Conservation (phyloP, 2,888 invertebrate species). For the Philonicus albiceps region DNA sequence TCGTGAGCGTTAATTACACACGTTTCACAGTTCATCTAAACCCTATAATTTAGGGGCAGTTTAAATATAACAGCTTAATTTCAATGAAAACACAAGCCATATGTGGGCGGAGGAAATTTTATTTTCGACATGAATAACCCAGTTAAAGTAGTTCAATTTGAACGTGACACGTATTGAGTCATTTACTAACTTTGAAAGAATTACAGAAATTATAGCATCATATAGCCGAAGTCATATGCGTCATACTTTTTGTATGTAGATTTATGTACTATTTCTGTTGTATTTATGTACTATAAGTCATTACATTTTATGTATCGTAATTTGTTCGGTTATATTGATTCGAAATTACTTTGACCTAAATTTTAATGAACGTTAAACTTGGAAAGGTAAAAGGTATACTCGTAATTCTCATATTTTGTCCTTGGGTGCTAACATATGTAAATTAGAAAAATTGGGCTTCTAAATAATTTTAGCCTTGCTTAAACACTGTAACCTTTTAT, state of each 20-base stretch:
- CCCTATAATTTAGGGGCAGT: neutral
- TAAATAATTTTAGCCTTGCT: neutral
- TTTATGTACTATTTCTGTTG: neutral
- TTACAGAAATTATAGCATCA: neutral
- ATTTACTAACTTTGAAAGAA: neutral
- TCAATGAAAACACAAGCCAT: neutral
- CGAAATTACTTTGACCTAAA: neutral
- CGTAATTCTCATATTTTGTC: neutral
- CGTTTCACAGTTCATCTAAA: neutral
- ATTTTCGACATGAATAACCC: neutral
- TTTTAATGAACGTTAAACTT: neutral
- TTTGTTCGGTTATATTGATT: neutral
- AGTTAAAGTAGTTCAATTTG: neutral
- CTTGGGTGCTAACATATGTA: neutral
- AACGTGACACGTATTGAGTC: neutral
- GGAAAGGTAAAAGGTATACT: neutral
- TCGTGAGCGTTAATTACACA: neutral
- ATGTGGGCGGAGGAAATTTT: neutral
- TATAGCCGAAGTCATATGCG: neutral
- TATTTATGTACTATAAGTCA: neutral
- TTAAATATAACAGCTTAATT: neutral
- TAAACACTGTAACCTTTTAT: neutral
- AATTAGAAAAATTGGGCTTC: neutral
- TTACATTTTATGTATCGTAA: neutral
- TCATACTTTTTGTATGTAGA: neutral